Conservation (phyloP, 2,113 vertebrate species). For the Chaenocephalus aceratus region DNA sequence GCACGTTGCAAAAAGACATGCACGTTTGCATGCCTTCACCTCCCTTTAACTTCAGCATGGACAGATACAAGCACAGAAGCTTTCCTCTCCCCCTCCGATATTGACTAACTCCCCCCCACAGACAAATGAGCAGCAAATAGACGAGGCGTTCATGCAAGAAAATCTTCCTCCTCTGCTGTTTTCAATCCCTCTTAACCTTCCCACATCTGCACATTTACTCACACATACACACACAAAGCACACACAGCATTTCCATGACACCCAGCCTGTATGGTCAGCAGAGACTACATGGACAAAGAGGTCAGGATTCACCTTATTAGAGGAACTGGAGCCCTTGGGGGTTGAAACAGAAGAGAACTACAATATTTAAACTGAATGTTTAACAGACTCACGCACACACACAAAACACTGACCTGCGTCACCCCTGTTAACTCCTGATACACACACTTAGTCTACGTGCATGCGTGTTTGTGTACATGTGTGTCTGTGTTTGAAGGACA, state of each 20-base stretch:
- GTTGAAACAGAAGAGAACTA: conserved; percentile 67
- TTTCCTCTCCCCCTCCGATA: conserved; percentile 1
- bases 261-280: conserved; percentile 38
- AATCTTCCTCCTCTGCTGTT: conserved; percentile 29
- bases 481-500: background rate
- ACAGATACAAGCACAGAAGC: conserved; percentile 22
- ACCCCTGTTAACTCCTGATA: no score
- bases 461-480: background rate
- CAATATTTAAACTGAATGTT: conserved; percentile 61
- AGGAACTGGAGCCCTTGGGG: conserved; percentile 62
- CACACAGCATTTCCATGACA: conserved; percentile 46
- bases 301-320: conserved; percentile 69
- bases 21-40: conserved; percentile 41
- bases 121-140: conserved; percentile 14
- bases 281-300: conserved; percentile 46
- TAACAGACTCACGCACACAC: conserved; percentile 7
- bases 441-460: background rate
- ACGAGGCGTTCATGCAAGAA: conserved; percentile 39
- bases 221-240: conserved; percentile 48
- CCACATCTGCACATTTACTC: conserved; percentile 25
- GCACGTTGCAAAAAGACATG: conserved; percentile 36
- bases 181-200: conserved; percentile 9
- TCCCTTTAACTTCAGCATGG: conserved; percentile 5
- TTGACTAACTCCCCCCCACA: conserved; percentile 1
- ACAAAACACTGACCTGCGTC: background rate